Conservation (phyloP, 2,888 invertebrate species). For the Cantharis rustica region DNA sequence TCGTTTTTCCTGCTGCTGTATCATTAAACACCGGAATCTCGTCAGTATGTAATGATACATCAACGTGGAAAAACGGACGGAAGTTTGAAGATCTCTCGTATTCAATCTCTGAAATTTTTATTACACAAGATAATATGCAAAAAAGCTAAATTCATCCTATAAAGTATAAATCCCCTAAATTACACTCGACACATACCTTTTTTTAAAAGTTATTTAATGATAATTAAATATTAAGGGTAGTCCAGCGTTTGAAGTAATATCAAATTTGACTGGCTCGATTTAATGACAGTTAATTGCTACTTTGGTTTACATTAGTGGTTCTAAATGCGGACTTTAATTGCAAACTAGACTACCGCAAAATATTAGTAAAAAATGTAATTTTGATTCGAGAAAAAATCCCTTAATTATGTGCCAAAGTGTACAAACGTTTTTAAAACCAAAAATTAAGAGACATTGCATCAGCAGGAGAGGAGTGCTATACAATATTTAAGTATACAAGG, state of each 20-base stretch:
- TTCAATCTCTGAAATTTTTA: not conserved
- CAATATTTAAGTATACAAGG: constrained; percentile 12
- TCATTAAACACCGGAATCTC: not conserved
- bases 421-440: constrained; percentile 10
- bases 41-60: not conserved
- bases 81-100: not conserved
- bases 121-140: not conserved
- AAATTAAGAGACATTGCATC: constrained; percentile 40
- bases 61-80: not conserved
- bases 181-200: not conserved
- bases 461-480: constrained; percentile 42
- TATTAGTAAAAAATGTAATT: constrained; percentile 2
- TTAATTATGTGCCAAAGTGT: constrained; percentile 16
- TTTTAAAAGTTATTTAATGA: not conserved
- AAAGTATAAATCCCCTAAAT: not conserved
- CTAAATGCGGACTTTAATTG: not conserved
- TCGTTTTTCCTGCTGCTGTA: constrained; percentile 2
- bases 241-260: not conserved
- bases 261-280: not conserved
- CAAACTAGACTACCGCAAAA: constrained; percentile 11
- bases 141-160: not conserved
- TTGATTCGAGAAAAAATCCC: not conserved
- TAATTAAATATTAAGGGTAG: not conserved
- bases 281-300: not conserved
- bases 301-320: not conserved